phyloP scores from a whole-genome alignment of 2,113 vertebrate species.

The Poeciliopsis prolifica region DNA sequence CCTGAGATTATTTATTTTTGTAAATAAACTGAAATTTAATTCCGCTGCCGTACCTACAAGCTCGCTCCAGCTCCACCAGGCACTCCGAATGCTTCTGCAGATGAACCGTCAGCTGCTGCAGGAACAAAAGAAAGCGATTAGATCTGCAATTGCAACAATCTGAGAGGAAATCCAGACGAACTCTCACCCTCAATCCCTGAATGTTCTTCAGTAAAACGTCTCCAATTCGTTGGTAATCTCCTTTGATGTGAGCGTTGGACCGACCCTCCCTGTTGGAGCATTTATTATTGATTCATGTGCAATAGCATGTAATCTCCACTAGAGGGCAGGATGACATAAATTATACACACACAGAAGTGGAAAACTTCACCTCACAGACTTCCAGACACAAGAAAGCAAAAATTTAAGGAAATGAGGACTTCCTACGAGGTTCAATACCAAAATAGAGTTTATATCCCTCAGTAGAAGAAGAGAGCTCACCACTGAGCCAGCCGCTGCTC shows the following conservation, averaged over 20 bases:
- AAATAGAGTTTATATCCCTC: background rate
- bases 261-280: constrained; percentile 87
- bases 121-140: background rate
- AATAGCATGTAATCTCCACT: constrained; percentile 26
- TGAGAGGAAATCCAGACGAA: rapidly evolving
- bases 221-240: constrained; percentile 91
- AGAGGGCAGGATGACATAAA: constrained; percentile 45
- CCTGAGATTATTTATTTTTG: no score
- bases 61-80: constrained; percentile 87
- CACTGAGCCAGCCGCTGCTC: constrained; percentile 92
- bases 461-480: constrained; percentile 76
- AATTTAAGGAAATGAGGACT: no score
- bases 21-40: no score
- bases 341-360: no score
- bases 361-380: no score
- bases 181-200: constrained; percentile 88
- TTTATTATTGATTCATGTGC: background rate
- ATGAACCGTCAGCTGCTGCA: constrained; percentile 86
- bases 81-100: constrained; percentile 92
- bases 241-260: constrained; percentile 91
- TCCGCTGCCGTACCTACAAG: constrained; percentile 69
- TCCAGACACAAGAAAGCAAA: no score
- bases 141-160: background rate
- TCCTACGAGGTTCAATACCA: no score
- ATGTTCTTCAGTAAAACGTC: constrained; percentile 93